Conservation (phyloP, 2,797 vertebrate genomes). For the Platalea minor region DNA sequence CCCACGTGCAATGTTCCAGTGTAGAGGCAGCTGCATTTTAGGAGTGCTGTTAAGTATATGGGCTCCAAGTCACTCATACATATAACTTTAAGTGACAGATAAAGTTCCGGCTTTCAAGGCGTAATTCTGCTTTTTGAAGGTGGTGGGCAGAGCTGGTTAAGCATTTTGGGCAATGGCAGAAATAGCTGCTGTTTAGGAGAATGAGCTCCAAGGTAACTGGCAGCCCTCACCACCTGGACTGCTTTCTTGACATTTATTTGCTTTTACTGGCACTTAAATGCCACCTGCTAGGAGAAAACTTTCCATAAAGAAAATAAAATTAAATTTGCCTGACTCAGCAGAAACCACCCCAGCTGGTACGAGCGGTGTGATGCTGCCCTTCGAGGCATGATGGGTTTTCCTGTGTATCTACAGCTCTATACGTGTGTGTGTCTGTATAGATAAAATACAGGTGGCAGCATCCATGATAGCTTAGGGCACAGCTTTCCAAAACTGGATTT, state of each 20-base stretch:
- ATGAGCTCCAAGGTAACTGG: constrained; percentile 16
- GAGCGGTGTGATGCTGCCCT: neutral
- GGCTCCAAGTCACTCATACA: neutral
- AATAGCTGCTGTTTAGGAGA: constrained; percentile 39
- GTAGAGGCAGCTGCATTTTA: neutral
- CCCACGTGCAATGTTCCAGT: rapidly evolving
- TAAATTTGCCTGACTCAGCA: constrained; percentile 43
- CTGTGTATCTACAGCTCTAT: neutral
- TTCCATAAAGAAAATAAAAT: neutral
- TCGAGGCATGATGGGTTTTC: neutral
- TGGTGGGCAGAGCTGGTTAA: neutral
- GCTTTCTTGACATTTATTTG: constrained; percentile 64
- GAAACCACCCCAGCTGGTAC: neutral
- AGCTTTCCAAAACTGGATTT: neutral
- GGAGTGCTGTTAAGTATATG: neutral
- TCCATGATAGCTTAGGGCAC: neutral
- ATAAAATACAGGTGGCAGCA: neutral
- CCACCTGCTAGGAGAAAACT: constrained; percentile 51
- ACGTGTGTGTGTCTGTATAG: neutral
- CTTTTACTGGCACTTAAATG: constrained; percentile 53
- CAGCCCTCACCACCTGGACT: constrained; percentile 41
- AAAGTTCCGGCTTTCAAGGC: neutral
- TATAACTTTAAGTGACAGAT: neutral
- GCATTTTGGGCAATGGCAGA: constrained; percentile 21
- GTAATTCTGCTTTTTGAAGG: neutral